phyloP scores from a whole-genome alignment of 2,113 vertebrate genomes.

The Heliornis fulica region DNA sequence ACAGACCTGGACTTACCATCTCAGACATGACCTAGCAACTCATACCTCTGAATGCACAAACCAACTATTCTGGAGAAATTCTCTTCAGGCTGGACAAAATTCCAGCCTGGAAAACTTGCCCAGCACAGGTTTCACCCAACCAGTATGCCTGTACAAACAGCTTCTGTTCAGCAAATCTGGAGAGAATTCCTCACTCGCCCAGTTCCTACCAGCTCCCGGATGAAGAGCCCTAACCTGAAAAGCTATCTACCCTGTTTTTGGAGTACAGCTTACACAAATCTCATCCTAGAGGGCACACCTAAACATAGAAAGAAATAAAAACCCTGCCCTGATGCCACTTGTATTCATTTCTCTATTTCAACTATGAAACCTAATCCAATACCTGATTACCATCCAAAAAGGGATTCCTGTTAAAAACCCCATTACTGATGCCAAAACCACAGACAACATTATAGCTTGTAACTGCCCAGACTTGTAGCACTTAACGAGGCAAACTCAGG shows the following conservation, averaged over 20 bases:
- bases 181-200: not conserved
- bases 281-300: not conserved
- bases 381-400: not conserved
- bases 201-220: constrained; percentile 5
- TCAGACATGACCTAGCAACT: not conserved
- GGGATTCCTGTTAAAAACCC: not conserved
- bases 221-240: not conserved
- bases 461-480: not conserved
- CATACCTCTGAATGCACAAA: not conserved
- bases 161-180: not conserved
- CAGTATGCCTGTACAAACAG: constrained; percentile 25
- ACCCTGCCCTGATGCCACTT: not conserved
- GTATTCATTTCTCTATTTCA: not conserved
- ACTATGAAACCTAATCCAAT: not conserved
- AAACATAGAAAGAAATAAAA: not conserved
- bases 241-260: not conserved
- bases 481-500: not conserved
- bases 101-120: not conserved
- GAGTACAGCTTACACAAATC: not conserved
- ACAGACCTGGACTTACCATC: not conserved
- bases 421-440: not conserved
- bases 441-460: not conserved
- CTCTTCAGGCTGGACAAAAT: not conserved
- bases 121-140: not conserved
- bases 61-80: not conserved